A percentile compares a stretch with the other conserved stretches of the same genome.
Evolutionary conservation across 2,888 invertebrate genomes (phyloP).

Genomic region (Pecten maximus): DNA sequence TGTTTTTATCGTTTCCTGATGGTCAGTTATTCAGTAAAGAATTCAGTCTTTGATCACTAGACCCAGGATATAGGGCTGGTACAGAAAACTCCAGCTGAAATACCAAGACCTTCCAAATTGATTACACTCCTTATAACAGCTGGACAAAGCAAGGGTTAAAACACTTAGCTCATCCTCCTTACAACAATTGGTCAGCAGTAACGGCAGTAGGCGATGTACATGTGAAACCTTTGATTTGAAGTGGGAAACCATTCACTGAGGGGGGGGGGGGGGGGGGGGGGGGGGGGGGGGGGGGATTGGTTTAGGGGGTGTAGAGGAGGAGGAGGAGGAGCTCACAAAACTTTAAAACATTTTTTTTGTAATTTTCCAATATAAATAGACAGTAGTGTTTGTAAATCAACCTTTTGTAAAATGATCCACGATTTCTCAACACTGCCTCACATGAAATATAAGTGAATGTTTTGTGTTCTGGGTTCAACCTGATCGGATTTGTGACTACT

Average conservation of each 20-base stretch:
- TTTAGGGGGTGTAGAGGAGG: no score
- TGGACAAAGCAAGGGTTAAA: background rate
- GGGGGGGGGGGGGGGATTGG: background rate
- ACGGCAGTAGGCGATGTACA: background rate
- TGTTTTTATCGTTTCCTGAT: background rate
- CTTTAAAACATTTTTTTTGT: no score
- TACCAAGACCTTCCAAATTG: background rate
- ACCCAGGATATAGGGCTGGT: background rate
- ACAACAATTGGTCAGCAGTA: background rate
- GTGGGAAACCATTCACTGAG: background rate
- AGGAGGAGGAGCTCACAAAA: background rate
- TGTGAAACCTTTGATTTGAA: constrained; percentile 29
- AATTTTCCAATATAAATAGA: no score
- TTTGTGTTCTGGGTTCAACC: no score
- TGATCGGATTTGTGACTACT: no score
- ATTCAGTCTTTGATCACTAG: background rate
- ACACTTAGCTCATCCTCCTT: background rate
- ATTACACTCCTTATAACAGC: background rate
- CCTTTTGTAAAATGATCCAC: no score
- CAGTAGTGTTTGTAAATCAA: no score
- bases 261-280: background rate
- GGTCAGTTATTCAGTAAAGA: background rate
- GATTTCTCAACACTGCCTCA: no score
- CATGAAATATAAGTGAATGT: no score
- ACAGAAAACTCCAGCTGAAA: background rate